These are phyloP conservation scores for western clawed frog (Xenopus tropicalis) DNA, from an alignment of 2,113 vertebrate species.

Conservation along the genomic window UCB_Xtro_10.0 CM004451.2:67104501-67105000, in stretches of 20 bases:
- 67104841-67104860: conserved; percentile 35
- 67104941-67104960: conserved; percentile 46
- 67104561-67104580: no score
- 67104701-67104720: no score
- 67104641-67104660: no score
- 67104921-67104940: conserved; percentile 49
- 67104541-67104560: no score
- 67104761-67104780: neutral
- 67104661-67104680: no score
- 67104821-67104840: conserved; percentile 27
- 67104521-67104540: no score
- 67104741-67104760: neutral
- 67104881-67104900: neutral
- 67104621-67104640: no score
- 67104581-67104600: no score
- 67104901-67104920: conserved; percentile 47
- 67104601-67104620: no score
- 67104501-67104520: no score
- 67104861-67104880: conserved; percentile 16
- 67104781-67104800: conserved; percentile 10
- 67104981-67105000: neutral
- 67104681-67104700: no score
- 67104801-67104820: conserved; percentile 2
- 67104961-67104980: conserved; percentile 18
- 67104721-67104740: no score